Conservation (phyloP, 1,140 invertebrate genomes). For the Tetraneura akinire region DNA sequence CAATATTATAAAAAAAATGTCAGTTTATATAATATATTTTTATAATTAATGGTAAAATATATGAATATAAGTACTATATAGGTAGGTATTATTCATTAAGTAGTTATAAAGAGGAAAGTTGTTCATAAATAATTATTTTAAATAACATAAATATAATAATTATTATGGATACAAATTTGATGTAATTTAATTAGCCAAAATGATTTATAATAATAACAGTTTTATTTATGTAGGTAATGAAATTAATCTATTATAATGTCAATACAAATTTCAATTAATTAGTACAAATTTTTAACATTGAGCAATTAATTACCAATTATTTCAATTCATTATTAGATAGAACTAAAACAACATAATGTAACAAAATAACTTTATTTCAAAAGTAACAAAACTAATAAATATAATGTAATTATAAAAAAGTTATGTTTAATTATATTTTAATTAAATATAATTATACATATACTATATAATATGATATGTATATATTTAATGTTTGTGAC, state of each 20-base stretch:
- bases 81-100: too few relatives aligned
- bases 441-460: too few relatives aligned
- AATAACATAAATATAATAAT: background rate
- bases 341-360: background rate
- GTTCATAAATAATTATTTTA: background rate
- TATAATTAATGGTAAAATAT: too few relatives aligned
- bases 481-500: too few relatives aligned
- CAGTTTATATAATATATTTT: too few relatives aligned
- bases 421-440: too few relatives aligned
- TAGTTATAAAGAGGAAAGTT: background rate
- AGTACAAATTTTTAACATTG: slow-evolving; percentile 14
- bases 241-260: background rate
- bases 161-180: slow-evolving; percentile 21
- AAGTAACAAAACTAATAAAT: too few relatives aligned
- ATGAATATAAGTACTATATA: too few relatives aligned
- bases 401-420: too few relatives aligned
- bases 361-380: slow-evolving; percentile 12
- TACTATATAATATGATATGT: too few relatives aligned
- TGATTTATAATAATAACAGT: background rate
- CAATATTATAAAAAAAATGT: too few relatives aligned
- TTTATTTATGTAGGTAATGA: background rate
- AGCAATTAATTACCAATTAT: too few relatives aligned
- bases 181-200: slow-evolving; percentile 1
- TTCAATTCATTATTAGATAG: background rate
- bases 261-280: background rate